Evolutionary conservation across 2,113 vertebrate genomes (phyloP).

Genomic region (Notarius quadriscutis): DNA sequence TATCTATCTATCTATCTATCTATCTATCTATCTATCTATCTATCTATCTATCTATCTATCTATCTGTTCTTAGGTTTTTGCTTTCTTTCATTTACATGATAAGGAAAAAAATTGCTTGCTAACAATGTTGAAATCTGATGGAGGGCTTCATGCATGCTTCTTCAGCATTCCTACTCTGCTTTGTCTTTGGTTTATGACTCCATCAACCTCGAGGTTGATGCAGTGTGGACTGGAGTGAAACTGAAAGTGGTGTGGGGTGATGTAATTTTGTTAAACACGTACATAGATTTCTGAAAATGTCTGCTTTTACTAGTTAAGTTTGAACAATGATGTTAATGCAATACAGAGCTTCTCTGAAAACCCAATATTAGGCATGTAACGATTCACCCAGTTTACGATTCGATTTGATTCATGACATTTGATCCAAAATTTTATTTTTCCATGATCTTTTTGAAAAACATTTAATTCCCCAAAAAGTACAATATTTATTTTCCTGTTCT

Average conservation of each 20-base stretch:
- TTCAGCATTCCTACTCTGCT: background rate
- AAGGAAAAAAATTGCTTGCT: background rate
- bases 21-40: too few relatives aligned
- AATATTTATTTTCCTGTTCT: too few relatives aligned
- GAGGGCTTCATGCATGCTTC: constrained; percentile 9
- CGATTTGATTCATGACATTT: too few relatives aligned
- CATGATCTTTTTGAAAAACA: too few relatives aligned
- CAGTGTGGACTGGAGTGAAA: constrained; percentile 42
- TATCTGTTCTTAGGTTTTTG: background rate
- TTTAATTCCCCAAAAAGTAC: too few relatives aligned
- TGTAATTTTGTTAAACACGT: background rate
- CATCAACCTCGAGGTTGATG: constrained; percentile 17
- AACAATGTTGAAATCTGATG: background rate
- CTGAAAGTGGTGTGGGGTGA: constrained; percentile 16
- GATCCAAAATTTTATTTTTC: too few relatives aligned
- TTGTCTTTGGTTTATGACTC: background rate
- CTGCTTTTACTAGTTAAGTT: background rate
- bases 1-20: too few relatives aligned
- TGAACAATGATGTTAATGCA: background rate
- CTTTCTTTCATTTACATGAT: background rate
- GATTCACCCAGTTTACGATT: too few relatives aligned
- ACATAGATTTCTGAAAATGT: background rate
- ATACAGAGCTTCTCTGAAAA: background rate
- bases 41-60: background rate
- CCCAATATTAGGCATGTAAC: background rate